A percentile compares a stretch with the other conserved stretches of the same genome.
Conservation (phyloP, 2,113 vertebrate species). For the Leucoraja erinaceus region DNA sequence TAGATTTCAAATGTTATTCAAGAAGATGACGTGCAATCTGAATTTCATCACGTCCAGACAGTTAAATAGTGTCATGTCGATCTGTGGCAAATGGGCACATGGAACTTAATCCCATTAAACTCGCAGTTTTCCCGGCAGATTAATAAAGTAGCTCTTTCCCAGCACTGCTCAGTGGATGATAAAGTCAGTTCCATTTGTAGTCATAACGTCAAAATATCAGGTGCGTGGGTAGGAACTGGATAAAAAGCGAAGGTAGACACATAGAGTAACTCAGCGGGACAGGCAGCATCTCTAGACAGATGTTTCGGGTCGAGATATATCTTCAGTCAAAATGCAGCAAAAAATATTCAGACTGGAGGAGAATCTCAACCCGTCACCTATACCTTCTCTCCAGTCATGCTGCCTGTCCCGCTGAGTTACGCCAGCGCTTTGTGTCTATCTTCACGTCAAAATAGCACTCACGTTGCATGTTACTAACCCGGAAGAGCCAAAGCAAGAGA, state of each 20-base stretch:
- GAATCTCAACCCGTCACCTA: no score
- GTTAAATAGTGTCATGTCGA: background rate
- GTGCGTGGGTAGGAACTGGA: no score
- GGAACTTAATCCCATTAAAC: slow-evolving; percentile 7
- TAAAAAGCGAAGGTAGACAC: no score
- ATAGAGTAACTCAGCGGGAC: no score
- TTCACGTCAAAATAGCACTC: background rate
- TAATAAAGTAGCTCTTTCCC: background rate
- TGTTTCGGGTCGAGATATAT: no score
- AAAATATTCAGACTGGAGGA: no score
- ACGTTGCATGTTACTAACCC: background rate
- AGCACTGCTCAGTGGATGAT: background rate
- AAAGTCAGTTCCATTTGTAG: background rate
- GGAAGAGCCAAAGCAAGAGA: background rate
- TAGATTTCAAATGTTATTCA: background rate
- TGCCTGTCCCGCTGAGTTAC: no score
- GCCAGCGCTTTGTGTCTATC: no score
- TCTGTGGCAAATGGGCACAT: background rate
- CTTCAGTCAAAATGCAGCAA: no score
- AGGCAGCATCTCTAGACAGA: no score
- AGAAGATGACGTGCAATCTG: background rate
- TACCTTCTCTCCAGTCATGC: no score
- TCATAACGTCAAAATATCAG: background rate
- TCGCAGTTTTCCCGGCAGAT: slow-evolving; percentile 5
- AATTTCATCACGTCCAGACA: background rate